Evolutionary conservation across 2,113 vertebrate species (phyloP), one percentile per base, ranked within the genome.

Genomic region (Pongo pygmaeus): DNA sequence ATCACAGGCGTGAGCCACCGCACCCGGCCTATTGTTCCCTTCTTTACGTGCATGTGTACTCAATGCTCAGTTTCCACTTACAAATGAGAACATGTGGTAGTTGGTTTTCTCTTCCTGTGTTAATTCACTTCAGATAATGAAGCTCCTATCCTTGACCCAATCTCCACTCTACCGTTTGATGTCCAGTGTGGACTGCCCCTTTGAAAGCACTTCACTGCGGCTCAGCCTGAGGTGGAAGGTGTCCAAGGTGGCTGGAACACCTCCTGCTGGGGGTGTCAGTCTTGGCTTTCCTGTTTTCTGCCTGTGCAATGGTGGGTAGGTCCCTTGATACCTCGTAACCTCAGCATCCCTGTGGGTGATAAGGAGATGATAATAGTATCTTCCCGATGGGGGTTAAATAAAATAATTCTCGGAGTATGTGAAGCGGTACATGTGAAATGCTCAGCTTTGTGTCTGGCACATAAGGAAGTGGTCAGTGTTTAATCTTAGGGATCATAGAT

Each of bases 81-180:
- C 61, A 30, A 64, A 11, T 64, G 61, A 64, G 61, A 64, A 30
- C 61, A 14, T 64, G 27, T 5, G 6, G 12, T 32, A 6, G 30
- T 64, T 64, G 27, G 27, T 64, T 64, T 30, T 64, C 61, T 64
- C 13, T 64, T 64, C 61, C 61, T 14, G 61, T 12, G 0, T 64
- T 64, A 64, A 64, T 64, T 64, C 61, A 64, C 12, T 64, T 30
- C 14, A 27, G 61, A 32, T 64, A 64, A 64, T 43, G 25, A 77
- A 77, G 40, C 40, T 43, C 3, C 57, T 38, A 6, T 35, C 57
- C 75, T 75, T 9, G 16, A 35, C 23, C 22, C 23, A 46, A 2
- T 13, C 25, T 48, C 0, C 2, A 4, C 2, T 14, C 17, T 57
- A 0, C 12, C 3, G 0, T 30, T 86, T 40, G 55, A 79, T 25